These are phyloP conservation scores for Crypturellus tataupa DNA, from an alignment of 2,797 vertebrate genomes.

Conservation along the genomic window DNA sequence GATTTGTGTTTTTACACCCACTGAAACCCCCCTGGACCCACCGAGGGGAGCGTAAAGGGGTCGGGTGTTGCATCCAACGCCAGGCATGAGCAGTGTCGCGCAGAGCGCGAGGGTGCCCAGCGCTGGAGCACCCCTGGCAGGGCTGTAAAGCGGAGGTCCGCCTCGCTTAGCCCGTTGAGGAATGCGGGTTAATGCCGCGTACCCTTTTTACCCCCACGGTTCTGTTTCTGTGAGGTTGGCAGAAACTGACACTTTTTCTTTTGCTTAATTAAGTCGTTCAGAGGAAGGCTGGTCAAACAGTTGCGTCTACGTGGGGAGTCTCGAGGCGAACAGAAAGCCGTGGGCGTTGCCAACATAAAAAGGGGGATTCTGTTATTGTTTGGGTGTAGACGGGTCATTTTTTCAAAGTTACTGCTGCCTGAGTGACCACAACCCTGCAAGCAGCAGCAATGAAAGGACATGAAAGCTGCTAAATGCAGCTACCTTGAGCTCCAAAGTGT, in stretches of 20 bases:
- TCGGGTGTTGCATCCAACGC: too few relatives aligned
- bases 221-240: constrained; percentile 88
- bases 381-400: constrained; percentile 96
- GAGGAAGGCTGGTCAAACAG: constrained; percentile 95
- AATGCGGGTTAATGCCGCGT: constrained; percentile 92
- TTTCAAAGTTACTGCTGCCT: constrained; percentile 97
- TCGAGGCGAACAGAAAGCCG: constrained; percentile 84
- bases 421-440: constrained; percentile 86
- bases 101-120: constrained; percentile 62
- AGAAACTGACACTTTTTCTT: constrained; percentile 93
- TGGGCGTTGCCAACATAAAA: constrained; percentile 89
- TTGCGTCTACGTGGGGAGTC: constrained; percentile 97
- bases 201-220: constrained; percentile 81
- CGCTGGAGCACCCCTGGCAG: constrained; percentile 58
- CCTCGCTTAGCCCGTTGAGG: constrained; percentile 82
- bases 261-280: constrained; percentile 99
- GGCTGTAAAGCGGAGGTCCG: constrained; percentile 61
- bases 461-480: constrained; percentile 80
- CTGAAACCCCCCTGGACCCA: neutral
- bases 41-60: neutral
- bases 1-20: constrained; percentile 42
- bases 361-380: constrained; percentile 93
- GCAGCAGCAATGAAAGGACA: constrained; percentile 79
- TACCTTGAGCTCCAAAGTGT: constrained; percentile 77
- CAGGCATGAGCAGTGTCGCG: constrained; percentile 47